Evolutionary conservation across 2,797 vertebrate genomes (phyloP).

Genomic region (Nyctibius grandis): DNA sequence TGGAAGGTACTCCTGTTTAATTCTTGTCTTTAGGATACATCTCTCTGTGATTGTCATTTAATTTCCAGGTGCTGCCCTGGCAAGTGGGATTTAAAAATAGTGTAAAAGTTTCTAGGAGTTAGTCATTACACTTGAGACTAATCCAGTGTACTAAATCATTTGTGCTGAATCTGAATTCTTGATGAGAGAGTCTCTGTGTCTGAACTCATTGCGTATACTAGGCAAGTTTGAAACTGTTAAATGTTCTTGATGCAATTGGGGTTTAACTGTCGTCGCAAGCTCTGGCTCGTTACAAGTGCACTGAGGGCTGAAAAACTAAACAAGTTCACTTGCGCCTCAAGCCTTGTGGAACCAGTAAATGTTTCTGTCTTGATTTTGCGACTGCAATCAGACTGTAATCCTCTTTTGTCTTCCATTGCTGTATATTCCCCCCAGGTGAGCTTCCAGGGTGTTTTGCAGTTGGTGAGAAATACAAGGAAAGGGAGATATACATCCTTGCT

Average conservation of each 20-base stretch:
- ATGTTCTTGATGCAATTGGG: conserved; percentile 43
- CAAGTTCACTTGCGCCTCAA: not conserved
- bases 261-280: conserved; percentile 31
- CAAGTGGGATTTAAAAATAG: conserved; percentile 55
- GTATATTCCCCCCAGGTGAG: not conserved
- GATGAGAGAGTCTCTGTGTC: conserved; percentile 40
- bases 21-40: not conserved
- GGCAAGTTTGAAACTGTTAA: conserved; percentile 68
- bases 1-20: not conserved
- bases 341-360: not conserved
- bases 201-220: conserved; percentile 9
- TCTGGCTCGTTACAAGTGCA: conserved; percentile 46
- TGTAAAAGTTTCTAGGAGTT: conserved; percentile 25
- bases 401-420: not conserved
- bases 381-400: not conserved
- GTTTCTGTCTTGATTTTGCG: conserved; percentile 8
- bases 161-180: conserved; percentile 47
- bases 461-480: not conserved
- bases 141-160: conserved; percentile 22
- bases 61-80: conserved; percentile 41
- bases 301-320: conserved; percentile 7
- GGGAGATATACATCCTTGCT: not conserved
- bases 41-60: not conserved
- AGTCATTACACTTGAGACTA: conserved; percentile 46
- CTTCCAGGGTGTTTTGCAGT: not conserved